Evolutionary conservation across 2,113 vertebrate species (phyloP), one percentile per base, ranked within the genome.

Genomic region (Plestiodon gilberti): DNA sequence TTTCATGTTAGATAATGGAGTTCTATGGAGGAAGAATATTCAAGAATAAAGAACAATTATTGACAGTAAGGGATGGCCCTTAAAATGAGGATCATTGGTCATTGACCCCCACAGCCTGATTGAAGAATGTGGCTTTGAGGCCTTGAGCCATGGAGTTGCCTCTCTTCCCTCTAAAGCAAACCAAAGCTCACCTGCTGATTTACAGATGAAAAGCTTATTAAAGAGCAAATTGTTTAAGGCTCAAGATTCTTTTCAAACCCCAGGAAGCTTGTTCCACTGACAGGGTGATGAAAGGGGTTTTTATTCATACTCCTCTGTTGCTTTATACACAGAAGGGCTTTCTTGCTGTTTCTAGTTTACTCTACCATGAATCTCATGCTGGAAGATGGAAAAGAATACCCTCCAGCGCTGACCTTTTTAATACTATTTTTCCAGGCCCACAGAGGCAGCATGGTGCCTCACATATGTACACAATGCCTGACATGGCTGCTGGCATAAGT

Each of bases 191-290:
- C 91, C 92, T 90, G 89, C 90, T 94, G 94, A 93, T 95, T 87
- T 95, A 90, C 90, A 85, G 84, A 91, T 94, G 89, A 94, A 95
- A 94, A 93, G 83, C 87, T 84, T 90, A 92, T 93, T 94, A 95
- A 90, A 86, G 92, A 94, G 82, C 93, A 95, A 94, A 93, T 90
- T 86, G 13, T 94, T 95, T 91, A 94, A 94, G 87, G 90, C 90
- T 93, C 55, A 92, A 90, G 86, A 92, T 94, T 93, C 88, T 92
- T 75, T 92, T 93, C 92, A 88, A 90, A 59, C 95, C 93, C 90
- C 93, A 90, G 94, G 94, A 94, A 94, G 55, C 92, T 90, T 1
- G 75, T 94, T 94, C 94, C 85, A 90, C 67, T 91, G 94, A 92
- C 93, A 93, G 90, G 0, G 1, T 95, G 93, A 94, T 94, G 93